phyloP scores from a whole-genome alignment of 2,888 invertebrate species.

The Latrodectus elegans region DNA sequence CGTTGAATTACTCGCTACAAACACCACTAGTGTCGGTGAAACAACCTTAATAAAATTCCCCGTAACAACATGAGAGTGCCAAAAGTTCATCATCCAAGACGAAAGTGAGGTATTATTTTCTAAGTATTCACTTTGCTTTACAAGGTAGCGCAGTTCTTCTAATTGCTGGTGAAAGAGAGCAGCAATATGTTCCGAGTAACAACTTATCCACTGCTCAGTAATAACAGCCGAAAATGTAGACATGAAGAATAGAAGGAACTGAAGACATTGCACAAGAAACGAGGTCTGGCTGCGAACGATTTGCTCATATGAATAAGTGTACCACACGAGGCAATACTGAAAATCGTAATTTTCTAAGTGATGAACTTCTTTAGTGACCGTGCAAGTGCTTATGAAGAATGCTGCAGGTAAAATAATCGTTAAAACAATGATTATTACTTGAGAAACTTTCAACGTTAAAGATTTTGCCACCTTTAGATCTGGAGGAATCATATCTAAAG shows the following conservation, averaged over 20 bases:
- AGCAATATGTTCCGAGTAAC: background rate
- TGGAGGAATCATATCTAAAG: background rate
- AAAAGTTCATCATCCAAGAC: conserved; percentile 5
- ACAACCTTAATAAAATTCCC: background rate
- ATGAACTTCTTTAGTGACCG: background rate
- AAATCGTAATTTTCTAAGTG: background rate
- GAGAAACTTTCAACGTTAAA: background rate
- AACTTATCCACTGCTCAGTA: conserved; percentile 13
- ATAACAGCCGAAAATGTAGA: background rate
- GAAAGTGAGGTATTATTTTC: background rate
- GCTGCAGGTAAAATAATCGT: background rate
- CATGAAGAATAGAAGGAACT: background rate
- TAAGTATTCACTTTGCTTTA: background rate
- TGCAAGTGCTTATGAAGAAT: conserved; percentile 19
- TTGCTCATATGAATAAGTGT: background rate
- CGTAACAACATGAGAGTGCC: background rate
- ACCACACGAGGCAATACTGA: conserved; percentile 9
- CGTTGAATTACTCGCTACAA: background rate
- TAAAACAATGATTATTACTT: background rate
- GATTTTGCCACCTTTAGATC: background rate
- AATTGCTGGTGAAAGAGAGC: background rate
- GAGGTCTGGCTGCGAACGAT: background rate
- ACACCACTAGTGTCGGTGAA: conserved; percentile 1
- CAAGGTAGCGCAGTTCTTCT: background rate
- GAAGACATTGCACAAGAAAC: background rate